A percentile compares a stretch with the other conserved stretches of the same genome.
Evolutionary conservation across 1,140 invertebrate species (phyloP).

Genomic region (Lordiphosa mommai): DNA sequence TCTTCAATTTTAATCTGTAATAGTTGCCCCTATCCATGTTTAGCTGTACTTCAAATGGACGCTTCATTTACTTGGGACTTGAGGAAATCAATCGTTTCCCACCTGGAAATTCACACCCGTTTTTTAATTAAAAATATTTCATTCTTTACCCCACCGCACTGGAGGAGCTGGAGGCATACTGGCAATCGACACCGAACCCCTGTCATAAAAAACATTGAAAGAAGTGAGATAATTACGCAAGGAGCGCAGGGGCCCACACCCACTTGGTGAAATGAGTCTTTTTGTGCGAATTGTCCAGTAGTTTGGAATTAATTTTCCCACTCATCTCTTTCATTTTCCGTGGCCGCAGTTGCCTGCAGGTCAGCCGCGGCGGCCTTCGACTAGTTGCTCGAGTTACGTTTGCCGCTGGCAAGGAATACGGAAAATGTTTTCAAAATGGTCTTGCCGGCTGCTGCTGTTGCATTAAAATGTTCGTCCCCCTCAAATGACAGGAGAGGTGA

Average conservation of each 20-base stretch:
- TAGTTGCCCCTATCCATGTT: no score
- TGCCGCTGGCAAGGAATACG: conserved; percentile 82
- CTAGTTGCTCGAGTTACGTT: conserved; percentile 78
- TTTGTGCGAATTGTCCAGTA: conserved; percentile 82
- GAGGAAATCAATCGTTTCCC: no score
- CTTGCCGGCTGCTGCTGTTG: conserved; percentile 25
- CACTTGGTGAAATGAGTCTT: conserved; percentile 84
- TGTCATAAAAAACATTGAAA: conserved; percentile 35
- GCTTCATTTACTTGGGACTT: no score
- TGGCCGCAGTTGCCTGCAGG: conserved; percentile 54
- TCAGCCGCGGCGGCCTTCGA: conserved; percentile 56
- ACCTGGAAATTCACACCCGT: no score
- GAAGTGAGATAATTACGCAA: no score
- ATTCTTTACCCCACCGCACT: conserved; percentile 44
- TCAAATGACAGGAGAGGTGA: no score
- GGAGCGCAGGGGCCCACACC: no score
- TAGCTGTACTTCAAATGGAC: no score
- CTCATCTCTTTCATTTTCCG: conserved; percentile 79
- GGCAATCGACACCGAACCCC: conserved; percentile 81
- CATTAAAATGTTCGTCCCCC: no score
- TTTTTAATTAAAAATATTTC: no score
- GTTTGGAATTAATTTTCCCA: conserved; percentile 81
- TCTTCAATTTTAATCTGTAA: no score
- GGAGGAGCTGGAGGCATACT: conserved; percentile 65
- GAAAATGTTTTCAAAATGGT: conserved; percentile 84